phyloP scores from a whole-genome alignment of 2,888 invertebrate species.

The Meteorus colon region DNA sequence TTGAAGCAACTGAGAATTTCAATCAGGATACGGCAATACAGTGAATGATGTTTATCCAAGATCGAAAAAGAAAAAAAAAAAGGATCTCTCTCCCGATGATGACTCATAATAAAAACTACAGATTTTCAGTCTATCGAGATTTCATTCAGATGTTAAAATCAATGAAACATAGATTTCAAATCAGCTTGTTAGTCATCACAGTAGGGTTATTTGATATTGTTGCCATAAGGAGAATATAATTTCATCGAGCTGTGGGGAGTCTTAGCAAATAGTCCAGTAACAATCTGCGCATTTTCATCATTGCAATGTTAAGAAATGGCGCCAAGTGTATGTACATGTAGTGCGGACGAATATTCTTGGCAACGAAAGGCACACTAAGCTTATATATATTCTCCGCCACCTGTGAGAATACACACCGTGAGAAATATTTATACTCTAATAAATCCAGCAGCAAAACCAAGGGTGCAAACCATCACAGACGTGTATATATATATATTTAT shows the following conservation, averaged over 20 bases:
- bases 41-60: not conserved
- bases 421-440: constrained; percentile 30
- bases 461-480: constrained; percentile 7
- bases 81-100: no score
- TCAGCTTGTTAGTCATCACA: not conserved
- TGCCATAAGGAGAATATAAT: constrained; percentile 4
- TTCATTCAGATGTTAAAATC: no score
- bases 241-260: not conserved
- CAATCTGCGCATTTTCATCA: constrained; percentile 20
- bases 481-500: constrained; percentile 15
- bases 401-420: constrained; percentile 10
- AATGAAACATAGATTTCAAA: not conserved
- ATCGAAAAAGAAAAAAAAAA: not conserved
- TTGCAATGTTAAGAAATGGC: constrained; percentile 4
- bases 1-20: not conserved
- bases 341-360: not conserved
- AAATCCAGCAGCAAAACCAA: constrained; percentile 24
- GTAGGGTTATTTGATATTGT: not conserved
- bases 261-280: constrained; percentile 18
- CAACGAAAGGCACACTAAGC: not conserved
- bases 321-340: not conserved
- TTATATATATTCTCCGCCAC: constrained; percentile 1
- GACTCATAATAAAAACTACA: no score
- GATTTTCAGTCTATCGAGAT: no score
- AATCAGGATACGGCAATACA: not conserved